phyloP scores from a whole-genome alignment of 2,888 invertebrate genomes.

The Dexiosoma caninum region DNA sequence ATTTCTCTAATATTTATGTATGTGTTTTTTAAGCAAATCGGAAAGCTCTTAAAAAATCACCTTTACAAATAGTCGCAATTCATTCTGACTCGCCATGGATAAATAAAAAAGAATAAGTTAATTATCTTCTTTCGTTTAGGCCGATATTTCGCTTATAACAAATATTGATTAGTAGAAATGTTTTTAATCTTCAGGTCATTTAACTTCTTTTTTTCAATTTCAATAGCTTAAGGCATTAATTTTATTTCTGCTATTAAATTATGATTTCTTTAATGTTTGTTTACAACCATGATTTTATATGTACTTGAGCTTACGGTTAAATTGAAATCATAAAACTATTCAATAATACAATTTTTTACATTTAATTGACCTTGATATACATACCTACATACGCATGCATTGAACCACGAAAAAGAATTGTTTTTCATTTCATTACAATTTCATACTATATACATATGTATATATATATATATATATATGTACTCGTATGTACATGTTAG shows the following conservation, averaged over 20 bases:
- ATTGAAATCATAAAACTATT: background rate
- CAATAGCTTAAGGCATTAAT: background rate
- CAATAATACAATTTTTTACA: background rate
- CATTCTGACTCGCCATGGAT: too few species aligned
- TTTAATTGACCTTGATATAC: slow-evolving; percentile 22
- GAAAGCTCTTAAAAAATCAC: too few species aligned
- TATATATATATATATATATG: too few species aligned
- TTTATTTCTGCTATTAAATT: background rate
- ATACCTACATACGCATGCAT: background rate
- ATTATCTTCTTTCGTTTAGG: too few species aligned
- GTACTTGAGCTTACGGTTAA: background rate
- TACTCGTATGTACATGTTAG: too few species aligned
- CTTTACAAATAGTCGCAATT: too few species aligned
- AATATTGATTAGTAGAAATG: background rate
- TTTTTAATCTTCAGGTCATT: background rate
- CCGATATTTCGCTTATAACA: too few species aligned
- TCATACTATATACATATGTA: background rate
- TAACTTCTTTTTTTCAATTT: background rate
- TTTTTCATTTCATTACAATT: background rate
- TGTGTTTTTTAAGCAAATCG: too few species aligned
- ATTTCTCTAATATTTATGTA: too few species aligned
- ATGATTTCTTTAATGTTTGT: slow-evolving; percentile 2
- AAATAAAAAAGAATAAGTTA: too few species aligned
- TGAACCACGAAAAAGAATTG: background rate
- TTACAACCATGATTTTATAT: background rate